phyloP scores from a whole-genome alignment of 2,888 invertebrate genomes.

The Folsomia candida region DNA sequence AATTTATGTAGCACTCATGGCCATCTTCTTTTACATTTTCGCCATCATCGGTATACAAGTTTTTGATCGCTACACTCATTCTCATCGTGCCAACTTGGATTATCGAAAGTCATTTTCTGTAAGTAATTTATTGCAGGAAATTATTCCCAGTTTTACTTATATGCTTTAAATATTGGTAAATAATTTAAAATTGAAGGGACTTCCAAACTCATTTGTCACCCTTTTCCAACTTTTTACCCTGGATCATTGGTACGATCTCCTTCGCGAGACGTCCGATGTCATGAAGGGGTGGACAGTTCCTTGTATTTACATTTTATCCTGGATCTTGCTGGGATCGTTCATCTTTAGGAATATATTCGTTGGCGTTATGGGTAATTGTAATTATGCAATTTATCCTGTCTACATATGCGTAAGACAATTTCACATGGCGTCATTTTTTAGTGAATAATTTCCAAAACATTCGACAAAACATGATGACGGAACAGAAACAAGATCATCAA shows the following conservation, averaged over 20 bases:
- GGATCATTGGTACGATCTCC: slow-evolving; percentile 46
- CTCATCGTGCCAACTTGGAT: slow-evolving; percentile 27
- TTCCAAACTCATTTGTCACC: slow-evolving; percentile 38
- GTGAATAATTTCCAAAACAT: slow-evolving; percentile 49
- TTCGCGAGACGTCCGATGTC: slow-evolving; percentile 23
- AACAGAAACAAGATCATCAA: neutral
- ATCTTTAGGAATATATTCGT: slow-evolving; percentile 50
- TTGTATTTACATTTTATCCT: slow-evolving; percentile 34
- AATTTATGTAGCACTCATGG: too few relatives aligned
- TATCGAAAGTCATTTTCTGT: slow-evolving; percentile 39
- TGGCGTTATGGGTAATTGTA: slow-evolving; percentile 49
- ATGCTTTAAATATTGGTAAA: too few relatives aligned
- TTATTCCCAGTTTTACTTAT: neutral
- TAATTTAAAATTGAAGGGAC: slow-evolving; percentile 23
- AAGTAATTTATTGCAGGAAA: too few relatives aligned
- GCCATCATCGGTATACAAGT: slow-evolving; percentile 46
- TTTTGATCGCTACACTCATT: slow-evolving; percentile 36
- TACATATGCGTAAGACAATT: too few relatives aligned
- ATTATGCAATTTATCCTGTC: too few relatives aligned
- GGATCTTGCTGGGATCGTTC: slow-evolving; percentile 48
- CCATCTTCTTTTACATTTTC: slow-evolving; percentile 48
- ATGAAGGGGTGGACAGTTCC: slow-evolving; percentile 25
- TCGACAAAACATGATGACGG: slow-evolving; percentile 23
- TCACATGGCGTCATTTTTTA: too few relatives aligned
- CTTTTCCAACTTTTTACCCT: slow-evolving; percentile 49